Evolutionary conservation across 2,113 vertebrate species (phyloP).

Genomic region (Saimiri boliviensis): DNA sequence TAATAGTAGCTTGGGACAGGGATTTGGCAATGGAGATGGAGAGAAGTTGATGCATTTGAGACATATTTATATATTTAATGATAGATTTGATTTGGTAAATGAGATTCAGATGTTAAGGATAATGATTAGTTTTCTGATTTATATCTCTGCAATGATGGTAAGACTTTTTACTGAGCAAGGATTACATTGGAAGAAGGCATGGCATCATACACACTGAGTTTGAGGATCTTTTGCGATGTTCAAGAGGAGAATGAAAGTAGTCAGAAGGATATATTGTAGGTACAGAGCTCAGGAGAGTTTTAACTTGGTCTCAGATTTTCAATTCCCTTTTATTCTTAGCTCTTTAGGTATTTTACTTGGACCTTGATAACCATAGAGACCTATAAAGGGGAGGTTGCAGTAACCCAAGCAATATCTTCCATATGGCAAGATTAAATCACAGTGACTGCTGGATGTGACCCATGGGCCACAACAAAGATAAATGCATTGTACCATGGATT

Average conservation of each 20-base stretch:
- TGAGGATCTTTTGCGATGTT: neutral
- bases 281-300: neutral
- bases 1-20: neutral
- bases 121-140: neutral
- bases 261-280: neutral
- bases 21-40: neutral
- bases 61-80: neutral
- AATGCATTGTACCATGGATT: constrained; percentile 21
- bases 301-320: neutral
- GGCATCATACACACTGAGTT: neutral
- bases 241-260: neutral
- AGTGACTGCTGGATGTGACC: constrained; percentile 2
- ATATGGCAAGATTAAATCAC: constrained; percentile 36
- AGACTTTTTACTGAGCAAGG: neutral
- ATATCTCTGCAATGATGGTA: neutral
- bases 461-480: neutral
- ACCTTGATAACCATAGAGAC: neutral
- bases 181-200: neutral
- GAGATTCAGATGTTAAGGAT: neutral
- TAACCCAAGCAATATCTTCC: constrained; percentile 1
- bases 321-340: neutral
- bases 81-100: neutral
- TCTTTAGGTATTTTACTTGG: constrained; percentile 31
- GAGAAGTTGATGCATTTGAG: neutral
- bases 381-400: neutral